These are phyloP conservation scores for Hestina assimilis DNA, from an alignment of 1,140 invertebrate species.

Conservation along the genomic window DNA sequence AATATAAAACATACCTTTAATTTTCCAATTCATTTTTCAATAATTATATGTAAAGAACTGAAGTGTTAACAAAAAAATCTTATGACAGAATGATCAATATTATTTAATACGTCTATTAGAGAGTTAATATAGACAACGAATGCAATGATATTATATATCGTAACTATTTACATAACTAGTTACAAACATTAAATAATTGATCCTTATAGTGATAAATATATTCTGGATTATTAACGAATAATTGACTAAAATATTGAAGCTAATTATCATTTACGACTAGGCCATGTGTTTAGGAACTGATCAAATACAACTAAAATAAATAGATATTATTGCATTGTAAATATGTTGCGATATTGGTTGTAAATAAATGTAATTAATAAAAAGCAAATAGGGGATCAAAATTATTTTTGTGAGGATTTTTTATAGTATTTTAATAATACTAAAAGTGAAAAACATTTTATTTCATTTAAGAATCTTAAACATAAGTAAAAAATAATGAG, in stretches of 20 bases:
- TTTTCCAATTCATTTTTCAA: too few relatives aligned
- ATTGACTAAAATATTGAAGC: constrained; percentile 66
- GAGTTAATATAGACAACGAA: constrained; percentile 5
- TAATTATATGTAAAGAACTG: too few relatives aligned
- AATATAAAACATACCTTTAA: too few relatives aligned
- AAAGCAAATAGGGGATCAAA: too few relatives aligned
- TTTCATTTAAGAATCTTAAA: background rate
- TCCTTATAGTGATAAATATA: constrained; percentile 23
- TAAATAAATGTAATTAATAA: too few relatives aligned
- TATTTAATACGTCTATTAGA: background rate
- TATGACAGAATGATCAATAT: too few relatives aligned
- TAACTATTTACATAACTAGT: background rate
- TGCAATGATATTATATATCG: background rate
- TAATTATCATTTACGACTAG: constrained; percentile 47
- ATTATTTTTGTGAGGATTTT: too few relatives aligned
- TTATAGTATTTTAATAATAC: too few relatives aligned
- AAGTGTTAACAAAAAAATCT: too few relatives aligned
- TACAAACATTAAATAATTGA: constrained; percentile 20
- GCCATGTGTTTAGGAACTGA: constrained; percentile 31
- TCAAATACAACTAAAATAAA: background rate
- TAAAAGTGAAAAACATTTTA: background rate
- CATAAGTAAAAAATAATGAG: too few relatives aligned
- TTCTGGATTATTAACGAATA: constrained; percentile 22
- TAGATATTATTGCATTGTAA: background rate
- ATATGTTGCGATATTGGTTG: too few relatives aligned